Percentiles rank a stretch among this genome's conserved stretches.
phyloP scores from a whole-genome alignment of 2,797 vertebrate genomes.

The Fringilla coelebs region DNA sequence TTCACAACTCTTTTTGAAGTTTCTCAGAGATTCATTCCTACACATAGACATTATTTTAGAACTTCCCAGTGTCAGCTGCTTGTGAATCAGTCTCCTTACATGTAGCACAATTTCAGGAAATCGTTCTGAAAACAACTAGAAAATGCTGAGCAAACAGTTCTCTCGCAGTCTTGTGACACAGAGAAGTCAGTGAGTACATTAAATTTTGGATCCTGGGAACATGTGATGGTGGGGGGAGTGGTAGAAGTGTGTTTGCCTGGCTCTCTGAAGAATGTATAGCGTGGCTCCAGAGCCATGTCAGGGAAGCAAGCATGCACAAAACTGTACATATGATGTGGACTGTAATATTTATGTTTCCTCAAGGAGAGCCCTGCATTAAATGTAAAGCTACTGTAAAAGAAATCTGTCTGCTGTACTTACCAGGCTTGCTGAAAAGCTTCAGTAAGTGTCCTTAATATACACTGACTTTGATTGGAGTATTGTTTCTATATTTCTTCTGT shows the following conservation, averaged over 20 bases:
- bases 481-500: constrained; percentile 59
- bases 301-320: neutral
- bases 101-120: constrained; percentile 64
- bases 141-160: constrained; percentile 49
- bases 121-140: constrained; percentile 47
- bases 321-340: neutral
- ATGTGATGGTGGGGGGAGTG: neutral
- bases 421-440: neutral
- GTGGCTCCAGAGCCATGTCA: neutral
- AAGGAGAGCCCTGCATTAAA: constrained; percentile 1
- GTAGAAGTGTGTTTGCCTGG: neutral
- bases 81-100: constrained; percentile 69
- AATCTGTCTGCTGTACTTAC: neutral
- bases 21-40: neutral
- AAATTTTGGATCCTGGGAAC: constrained; percentile 43
- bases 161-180: constrained; percentile 50
- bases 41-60: constrained; percentile 45
- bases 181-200: constrained; percentile 64
- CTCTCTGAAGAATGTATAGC: neutral
- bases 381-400: constrained; percentile 7
- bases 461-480: constrained; percentile 19
- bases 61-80: constrained; percentile 55
- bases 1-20: neutral
- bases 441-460: neutral
- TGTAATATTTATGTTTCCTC: neutral